phyloP scores from a whole-genome alignment of 1,140 invertebrate genomes.

The Sitophilus oryzae region DNA sequence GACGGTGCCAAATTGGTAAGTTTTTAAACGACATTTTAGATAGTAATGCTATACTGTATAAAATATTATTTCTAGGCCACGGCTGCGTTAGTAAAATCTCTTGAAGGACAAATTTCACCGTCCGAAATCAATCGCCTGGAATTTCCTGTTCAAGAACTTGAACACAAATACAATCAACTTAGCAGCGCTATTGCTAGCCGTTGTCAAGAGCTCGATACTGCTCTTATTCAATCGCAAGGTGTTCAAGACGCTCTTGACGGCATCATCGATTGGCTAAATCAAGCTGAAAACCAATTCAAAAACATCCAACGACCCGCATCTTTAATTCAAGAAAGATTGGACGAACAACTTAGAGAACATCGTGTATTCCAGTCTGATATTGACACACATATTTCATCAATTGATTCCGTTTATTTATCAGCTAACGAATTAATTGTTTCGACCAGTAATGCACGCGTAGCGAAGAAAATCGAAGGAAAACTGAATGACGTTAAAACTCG shows the following conservation, averaged over 20 bases:
- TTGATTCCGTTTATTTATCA: slow-evolving; percentile 72
- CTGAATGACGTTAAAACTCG: slow-evolving; percentile 75
- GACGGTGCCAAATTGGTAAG: slow-evolving; percentile 67
- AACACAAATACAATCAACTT: slow-evolving; percentile 71
- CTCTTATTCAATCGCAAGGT: slow-evolving; percentile 88
- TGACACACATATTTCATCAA: slow-evolving; percentile 75
- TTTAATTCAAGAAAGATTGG: slow-evolving; percentile 79
- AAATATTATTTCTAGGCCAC: slow-evolving; percentile 49
- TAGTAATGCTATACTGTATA: background rate
- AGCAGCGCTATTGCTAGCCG: slow-evolving; percentile 64
- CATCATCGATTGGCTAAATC: slow-evolving; percentile 76
- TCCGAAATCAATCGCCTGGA: slow-evolving; percentile 72
- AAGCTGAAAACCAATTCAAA: slow-evolving; percentile 78
- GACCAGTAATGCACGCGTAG: slow-evolving; percentile 77
- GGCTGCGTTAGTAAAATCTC: slow-evolving; percentile 62
- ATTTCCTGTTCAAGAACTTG: slow-evolving; percentile 68
- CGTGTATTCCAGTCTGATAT: slow-evolving; percentile 75
- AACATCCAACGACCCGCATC: slow-evolving; percentile 67
- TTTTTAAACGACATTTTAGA: slow-evolving; percentile 13
- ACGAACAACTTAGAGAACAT: slow-evolving; percentile 63
- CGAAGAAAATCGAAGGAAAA: slow-evolving; percentile 84
- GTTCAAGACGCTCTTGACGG: slow-evolving; percentile 87
- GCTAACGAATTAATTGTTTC: slow-evolving; percentile 75
- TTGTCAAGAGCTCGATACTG: slow-evolving; percentile 81
- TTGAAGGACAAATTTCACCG: slow-evolving; percentile 74